Evolutionary conservation across 2,113 vertebrate species (phyloP), one percentile per base, ranked within the genome.

Genomic region (Anhinga anhinga): DNA sequence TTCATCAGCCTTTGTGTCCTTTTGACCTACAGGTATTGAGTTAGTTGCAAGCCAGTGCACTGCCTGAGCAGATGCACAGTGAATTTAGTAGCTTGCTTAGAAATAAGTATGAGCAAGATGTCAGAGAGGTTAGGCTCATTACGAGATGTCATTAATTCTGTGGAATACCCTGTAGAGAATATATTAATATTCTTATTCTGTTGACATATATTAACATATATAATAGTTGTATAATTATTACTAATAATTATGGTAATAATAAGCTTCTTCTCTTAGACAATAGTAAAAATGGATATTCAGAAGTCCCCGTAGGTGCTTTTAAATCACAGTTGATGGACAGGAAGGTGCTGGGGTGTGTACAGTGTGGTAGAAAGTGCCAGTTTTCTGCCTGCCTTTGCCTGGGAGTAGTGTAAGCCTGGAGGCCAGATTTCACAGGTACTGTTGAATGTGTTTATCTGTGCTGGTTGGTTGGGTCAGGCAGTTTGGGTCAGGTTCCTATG

Each of bases 141-240:
- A 90, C 81, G 58, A 90, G 67, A 71, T 69, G 89, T 95, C 93
- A 93, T 96, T 96, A 94, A 92, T 96, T 95, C 91, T 86, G 55
- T 90, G 87, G 88, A 96, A 80, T 96, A 86, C 76, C 58, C 91
- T 94, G 93, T 94, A 90, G 93, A 93, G 89, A 96, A 72, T 82
- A 79, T 87, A 87, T 95, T 95, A 93, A 79, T 92, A 85, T 96
- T 95, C 94, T 84, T 95, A 59, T 47, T 96, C 85, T 97, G 93
- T 96, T 97, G 92, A 94, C 90, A 93, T 95, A 87, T 91, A 96
- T 97, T 96, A 97, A 93, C 93, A 94, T 96, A 96, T 53, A 93
- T 96, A 96, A 96, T 96, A 93, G 93, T 96, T 95, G 90, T 96
- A 58, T 97, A 96, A 96, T 96, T 95, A 92, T 96, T 95, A 73